Percentiles rank a stretch among this genome's conserved stretches.
Evolutionary conservation across 64 coral and sea anemone genomes (phyloP).

Genomic region (Montipora efflorescens): DNA sequence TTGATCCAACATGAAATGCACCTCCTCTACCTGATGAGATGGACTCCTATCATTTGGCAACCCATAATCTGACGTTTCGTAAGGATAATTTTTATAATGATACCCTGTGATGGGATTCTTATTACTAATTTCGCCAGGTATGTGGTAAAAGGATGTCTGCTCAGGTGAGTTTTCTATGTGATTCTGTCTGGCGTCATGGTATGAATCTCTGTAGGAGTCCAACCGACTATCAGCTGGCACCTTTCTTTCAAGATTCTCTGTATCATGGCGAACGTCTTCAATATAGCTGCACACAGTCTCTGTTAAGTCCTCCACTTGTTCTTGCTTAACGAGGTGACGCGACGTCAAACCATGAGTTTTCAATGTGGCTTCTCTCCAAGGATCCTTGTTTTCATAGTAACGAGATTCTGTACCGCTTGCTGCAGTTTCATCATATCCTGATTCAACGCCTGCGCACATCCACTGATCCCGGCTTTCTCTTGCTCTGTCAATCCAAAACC

Average conservation of each 20-base stretch:
- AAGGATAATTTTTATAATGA: background rate
- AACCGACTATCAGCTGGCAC: background rate
- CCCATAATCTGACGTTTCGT: background rate
- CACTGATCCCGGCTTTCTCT: background rate
- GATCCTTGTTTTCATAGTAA: background rate
- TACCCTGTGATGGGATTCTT: background rate
- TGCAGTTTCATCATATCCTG: background rate
- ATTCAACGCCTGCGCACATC: background rate
- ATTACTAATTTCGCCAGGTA: background rate
- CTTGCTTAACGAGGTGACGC: background rate
- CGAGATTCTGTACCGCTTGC: background rate
- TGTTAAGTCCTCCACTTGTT: background rate
- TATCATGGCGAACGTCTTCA: background rate
- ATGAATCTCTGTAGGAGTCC: background rate
- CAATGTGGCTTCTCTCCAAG: background rate
- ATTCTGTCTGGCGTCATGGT: background rate
- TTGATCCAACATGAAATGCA: too few species aligned
- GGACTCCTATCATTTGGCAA: background rate
- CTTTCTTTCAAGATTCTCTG: background rate
- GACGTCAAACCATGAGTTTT: background rate
- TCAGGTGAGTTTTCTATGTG: background rate
- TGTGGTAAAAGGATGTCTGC: background rate
- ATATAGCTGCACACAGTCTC: background rate
- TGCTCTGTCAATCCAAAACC: conserved; percentile 7
- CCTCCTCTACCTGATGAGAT: background rate